phyloP scores from a whole-genome alignment of 2,888 invertebrate genomes.

The Nemapogon koenigi region DNA sequence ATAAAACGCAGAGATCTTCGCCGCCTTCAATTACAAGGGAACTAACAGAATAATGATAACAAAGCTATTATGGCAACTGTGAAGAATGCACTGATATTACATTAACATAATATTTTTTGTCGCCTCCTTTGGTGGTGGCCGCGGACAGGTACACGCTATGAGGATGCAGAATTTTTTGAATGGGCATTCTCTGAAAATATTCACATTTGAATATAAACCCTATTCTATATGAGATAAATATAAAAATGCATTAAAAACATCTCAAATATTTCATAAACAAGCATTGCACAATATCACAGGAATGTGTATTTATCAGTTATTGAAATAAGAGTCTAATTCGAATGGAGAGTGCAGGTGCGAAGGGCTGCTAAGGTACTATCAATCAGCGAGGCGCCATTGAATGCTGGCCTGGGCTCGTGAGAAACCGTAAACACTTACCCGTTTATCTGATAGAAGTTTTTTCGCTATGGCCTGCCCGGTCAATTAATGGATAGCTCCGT shows the following conservation, averaged over 20 bases:
- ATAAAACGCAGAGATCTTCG: constrained; percentile 8
- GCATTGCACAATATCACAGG: too few species aligned
- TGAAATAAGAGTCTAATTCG: background rate
- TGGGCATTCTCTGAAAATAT: constrained; percentile 33
- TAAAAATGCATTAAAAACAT: background rate
- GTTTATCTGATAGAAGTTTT: constrained; percentile 57
- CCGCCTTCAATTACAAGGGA: constrained; percentile 39
- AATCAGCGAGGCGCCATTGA: constrained; percentile 64
- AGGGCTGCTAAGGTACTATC: constrained; percentile 54
- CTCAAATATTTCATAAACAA: too few species aligned
- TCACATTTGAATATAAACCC: background rate
- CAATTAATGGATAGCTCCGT: constrained; percentile 62
- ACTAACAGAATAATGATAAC: constrained; percentile 56
- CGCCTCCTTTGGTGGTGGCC: constrained; percentile 55
- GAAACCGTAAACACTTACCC: constrained; percentile 64
- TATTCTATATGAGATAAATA: background rate
- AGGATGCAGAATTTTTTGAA: constrained; percentile 64
- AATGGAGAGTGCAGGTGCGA: constrained; percentile 29
- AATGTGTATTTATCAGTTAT: too few species aligned
- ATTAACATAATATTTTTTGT: constrained; percentile 63
- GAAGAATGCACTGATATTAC: constrained; percentile 55
- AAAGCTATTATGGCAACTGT: constrained; percentile 57
- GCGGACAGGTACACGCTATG: constrained; percentile 58
- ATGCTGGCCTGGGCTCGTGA: constrained; percentile 59
- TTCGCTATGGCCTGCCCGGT: constrained; percentile 53